Percentiles rank a stretch among this genome's conserved stretches.
phyloP scores from a whole-genome alignment of 1,140 invertebrate species.

The Hylaeus volcanicus region DNA sequence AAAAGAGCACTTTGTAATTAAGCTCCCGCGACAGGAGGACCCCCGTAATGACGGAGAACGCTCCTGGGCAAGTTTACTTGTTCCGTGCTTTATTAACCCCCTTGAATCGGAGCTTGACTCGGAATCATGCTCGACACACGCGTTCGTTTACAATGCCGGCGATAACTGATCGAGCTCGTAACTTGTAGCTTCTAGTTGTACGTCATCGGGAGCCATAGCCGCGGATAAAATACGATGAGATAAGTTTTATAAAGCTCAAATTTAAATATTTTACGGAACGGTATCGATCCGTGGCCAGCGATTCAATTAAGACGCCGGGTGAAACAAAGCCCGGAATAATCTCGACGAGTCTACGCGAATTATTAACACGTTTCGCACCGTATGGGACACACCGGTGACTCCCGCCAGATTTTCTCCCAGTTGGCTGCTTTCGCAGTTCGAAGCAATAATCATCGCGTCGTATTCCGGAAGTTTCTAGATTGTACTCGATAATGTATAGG shows the following conservation, averaged over 20 bases:
- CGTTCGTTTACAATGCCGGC: too few species aligned
- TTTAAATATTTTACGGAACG: too few species aligned
- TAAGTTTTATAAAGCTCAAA: too few species aligned
- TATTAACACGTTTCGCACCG: conserved; percentile 27
- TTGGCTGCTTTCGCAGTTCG: not conserved
- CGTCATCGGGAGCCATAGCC: too few species aligned
- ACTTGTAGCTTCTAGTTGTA: too few species aligned
- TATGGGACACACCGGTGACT: conserved; percentile 16
- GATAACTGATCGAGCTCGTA: too few species aligned
- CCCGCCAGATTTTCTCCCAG: not conserved
- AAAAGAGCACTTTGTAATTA: conserved; percentile 12
- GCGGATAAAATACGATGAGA: too few species aligned
- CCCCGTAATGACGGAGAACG: not conserved
- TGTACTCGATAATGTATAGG: not conserved
- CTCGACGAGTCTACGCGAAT: conserved; percentile 31
- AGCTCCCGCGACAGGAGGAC: not conserved
- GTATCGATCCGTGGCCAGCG: conserved; percentile 22
- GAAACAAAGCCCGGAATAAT: conserved; percentile 34
- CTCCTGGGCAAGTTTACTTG: not conserved
- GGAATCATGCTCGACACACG: too few species aligned
- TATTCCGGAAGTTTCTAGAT: conserved; percentile 1
- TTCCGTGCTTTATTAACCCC: conserved; percentile 21
- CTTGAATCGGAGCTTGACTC: too few species aligned
- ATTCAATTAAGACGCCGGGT: conserved; percentile 40
- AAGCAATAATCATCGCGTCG: not conserved